Evolutionary conservation across 2,113 vertebrate genomes (phyloP), one percentile per base, ranked within the genome.

Genomic region (Chitala chitala): DNA sequence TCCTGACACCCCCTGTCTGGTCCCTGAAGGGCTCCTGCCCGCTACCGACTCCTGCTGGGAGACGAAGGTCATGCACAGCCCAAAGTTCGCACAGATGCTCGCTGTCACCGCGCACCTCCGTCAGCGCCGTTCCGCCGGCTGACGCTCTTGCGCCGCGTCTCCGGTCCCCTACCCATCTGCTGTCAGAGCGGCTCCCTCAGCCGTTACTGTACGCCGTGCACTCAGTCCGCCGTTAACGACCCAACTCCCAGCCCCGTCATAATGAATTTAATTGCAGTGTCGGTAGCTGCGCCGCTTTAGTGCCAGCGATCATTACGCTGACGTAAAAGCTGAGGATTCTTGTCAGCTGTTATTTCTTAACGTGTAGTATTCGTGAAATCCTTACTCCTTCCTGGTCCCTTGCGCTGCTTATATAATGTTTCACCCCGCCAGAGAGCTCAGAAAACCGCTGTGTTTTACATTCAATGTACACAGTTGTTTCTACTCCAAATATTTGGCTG

Each of bases 261-360:
- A 68, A 76, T 50, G 72, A 85, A 87, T 89, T 89, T 89, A 89
- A 85, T 64, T 76, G 71, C 77, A 87, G 81, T 78, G 82, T 80
- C 40, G 56, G n/a, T 77, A 31, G 46, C 51, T 81, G 82, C 75
- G 80, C 84, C 80, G 84, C 85, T 86, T 87, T 83, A 63, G 82
- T 90, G 89, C 85, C 89, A 87, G 84, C 80, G 84, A 85, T 83
- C 83, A 89, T 89, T 87, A 90, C 77, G 64, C 80, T 77, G 77
- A 84, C 78, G 72, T 79, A 77, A 85, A 82, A 71, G 83, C 85
- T 87, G 84, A 90, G 78, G 82, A 83, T 83, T 85, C 86, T 86
- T 90, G 87, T 88, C 89, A 90, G 88, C 87, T 86, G 87, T 87
- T 86, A 84, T 85, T 87, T 85, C 82, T 80, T 82, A 80, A 82